Base-by-base conservation (phyloP, 1,140 invertebrate species). In the Aphis gossypii region DNA sequence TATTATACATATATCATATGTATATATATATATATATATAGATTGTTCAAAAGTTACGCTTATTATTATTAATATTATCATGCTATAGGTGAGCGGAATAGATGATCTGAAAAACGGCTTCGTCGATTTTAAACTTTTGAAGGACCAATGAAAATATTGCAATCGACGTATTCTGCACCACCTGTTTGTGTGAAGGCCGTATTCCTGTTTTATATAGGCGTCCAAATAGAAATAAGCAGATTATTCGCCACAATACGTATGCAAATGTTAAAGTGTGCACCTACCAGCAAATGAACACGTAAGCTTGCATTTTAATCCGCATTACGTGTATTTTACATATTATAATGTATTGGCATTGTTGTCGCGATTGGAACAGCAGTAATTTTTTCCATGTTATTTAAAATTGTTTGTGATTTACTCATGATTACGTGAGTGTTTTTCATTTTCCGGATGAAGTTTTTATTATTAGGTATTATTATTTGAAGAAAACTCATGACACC, bases 141-240 rank as follows among this genome's bases (percentile, higher is more conserved):
- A n/a, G 84, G 44, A 46, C 44, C 84, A 84, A 84, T 83, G 76
- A 38, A 41, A 84, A 84, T 83, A 86, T 87, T 30, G 46, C 35
- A 9, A 84, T 76, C 14, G 60, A 76, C 60, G 83, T 84, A 84
- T 25, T 41, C 83, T 44, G 30, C 46, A 25, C 48, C 87, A 54
- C 41, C 48, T 54, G 87, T 89, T 54, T 54, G 48, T 54, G 8
- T 25, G 14, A 51, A 89, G 48, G 87, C 87, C 5, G n/a, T 44
- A 35, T 87, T 87, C 14, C 44, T 46, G 41, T 38, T 21, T 60
- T 35, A 38, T 84, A 30, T 87, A 48, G n/a, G 88, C 46, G 88
- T 60, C 48, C 94, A 95, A 94, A 30, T 92, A 94, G 51, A 90
- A 88, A 90, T 56, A 56, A 90, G 88, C 51, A 83, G 51, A 90